These are phyloP conservation scores for Myioborus miniatus DNA, from an alignment of 2,797 vertebrate species.

Conservation along the genomic window DNA sequence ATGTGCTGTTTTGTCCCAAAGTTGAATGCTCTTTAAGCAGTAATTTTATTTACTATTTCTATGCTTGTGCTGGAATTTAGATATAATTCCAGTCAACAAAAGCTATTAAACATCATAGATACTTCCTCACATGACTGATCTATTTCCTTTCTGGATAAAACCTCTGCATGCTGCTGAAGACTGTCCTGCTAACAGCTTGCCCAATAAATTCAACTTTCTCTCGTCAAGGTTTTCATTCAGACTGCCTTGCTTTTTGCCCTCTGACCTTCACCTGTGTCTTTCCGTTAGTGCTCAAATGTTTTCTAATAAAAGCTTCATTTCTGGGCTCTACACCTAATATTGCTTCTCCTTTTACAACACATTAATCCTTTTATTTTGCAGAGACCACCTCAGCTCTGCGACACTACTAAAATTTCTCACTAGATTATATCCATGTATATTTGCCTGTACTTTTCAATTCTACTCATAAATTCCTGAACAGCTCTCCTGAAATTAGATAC, in stretches of 20 bases:
- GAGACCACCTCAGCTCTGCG: fast-evolving
- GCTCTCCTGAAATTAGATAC: background rate
- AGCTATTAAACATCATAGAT: background rate
- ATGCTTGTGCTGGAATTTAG: background rate
- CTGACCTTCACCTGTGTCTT: background rate
- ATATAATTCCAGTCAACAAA: background rate
- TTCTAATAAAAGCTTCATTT: background rate
- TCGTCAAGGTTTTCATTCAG: background rate
- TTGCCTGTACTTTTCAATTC: background rate
- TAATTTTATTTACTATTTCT: background rate
- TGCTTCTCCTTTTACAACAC: background rate
- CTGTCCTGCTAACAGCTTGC: background rate
- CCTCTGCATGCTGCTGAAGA: background rate
- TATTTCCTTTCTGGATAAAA: background rate
- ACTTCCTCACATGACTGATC: background rate
- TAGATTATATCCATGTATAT: background rate
- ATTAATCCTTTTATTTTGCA: background rate
- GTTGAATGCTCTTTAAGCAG: background rate
- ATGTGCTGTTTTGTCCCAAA: background rate
- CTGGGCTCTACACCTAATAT: background rate
- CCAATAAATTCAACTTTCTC: background rate
- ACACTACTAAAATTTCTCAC: background rate
- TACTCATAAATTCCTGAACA: background rate
- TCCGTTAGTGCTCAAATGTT: background rate
- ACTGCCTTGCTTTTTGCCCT: background rate